Evolutionary conservation across 2,888 invertebrate species (phyloP).

Genomic region (Lithophane socia): DNA sequence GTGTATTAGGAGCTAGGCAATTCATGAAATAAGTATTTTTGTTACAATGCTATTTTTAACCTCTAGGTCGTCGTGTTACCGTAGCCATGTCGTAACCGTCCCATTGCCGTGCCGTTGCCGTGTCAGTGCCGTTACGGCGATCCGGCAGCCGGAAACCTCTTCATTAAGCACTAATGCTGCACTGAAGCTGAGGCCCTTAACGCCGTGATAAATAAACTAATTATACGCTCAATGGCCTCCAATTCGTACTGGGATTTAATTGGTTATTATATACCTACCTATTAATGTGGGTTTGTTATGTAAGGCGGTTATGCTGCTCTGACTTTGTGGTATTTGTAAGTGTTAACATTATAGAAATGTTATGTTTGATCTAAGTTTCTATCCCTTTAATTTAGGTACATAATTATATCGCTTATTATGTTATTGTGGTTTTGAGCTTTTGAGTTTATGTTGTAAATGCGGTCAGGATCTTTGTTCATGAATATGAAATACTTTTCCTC

Average conservation of each 20-base stretch:
- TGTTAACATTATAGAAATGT: background rate
- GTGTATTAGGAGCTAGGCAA: background rate
- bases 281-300: conserved; percentile 15
- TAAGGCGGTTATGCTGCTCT: conserved; percentile 20
- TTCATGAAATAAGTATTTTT: background rate
- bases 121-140: conserved; percentile 7
- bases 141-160: conserved; percentile 63
- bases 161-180: conserved; percentile 73
- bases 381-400: background rate
- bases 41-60: conserved; percentile 32
- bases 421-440: conserved; percentile 14
- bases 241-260: conserved; percentile 70
- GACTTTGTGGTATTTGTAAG: conserved; percentile 24
- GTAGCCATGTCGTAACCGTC: background rate
- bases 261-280: conserved; percentile 60
- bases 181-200: conserved; percentile 61
- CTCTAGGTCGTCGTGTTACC: conserved; percentile 2
- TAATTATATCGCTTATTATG: background rate
- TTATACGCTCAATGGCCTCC: conserved; percentile 69
- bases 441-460: background rate
- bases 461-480: background rate
- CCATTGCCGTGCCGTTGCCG: background rate
- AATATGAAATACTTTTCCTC: background rate
- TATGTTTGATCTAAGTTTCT: conserved; percentile 14
- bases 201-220: conserved; percentile 73